A percentile compares a stretch with the other conserved stretches of the same genome.
Conservation (phyloP, 2,797 vertebrate genomes). For the Oryzias dopingdopingensis region DNA sequence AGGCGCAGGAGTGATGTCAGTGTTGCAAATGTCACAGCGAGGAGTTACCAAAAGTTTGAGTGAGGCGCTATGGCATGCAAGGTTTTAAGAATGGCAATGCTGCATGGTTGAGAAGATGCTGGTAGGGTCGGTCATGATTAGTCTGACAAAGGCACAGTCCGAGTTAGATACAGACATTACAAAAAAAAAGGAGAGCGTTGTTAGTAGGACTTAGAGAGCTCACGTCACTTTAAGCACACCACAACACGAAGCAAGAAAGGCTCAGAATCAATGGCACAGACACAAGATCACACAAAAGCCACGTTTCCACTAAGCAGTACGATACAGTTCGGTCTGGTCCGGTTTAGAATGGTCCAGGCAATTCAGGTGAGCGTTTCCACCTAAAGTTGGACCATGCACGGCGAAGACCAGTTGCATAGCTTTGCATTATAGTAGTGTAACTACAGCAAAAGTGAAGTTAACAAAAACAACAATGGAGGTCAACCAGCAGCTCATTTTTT, state of each 20-base stretch:
- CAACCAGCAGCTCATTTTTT: too few species aligned
- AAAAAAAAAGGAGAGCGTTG: conserved; percentile 42
- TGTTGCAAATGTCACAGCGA: conserved; percentile 58
- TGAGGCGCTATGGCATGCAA: conserved; percentile 83
- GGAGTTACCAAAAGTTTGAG: conserved; percentile 67
- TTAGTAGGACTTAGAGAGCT: conserved; percentile 46
- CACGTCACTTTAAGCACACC: conserved; percentile 78
- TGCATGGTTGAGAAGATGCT: conserved; percentile 18
- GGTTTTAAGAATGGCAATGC: conserved; percentile 71
- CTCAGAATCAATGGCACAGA: conserved; percentile 48
- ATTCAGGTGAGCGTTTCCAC: too few species aligned
- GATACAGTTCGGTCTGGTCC: too few species aligned
- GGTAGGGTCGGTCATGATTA: conserved; percentile 37
- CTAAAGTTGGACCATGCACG: too few species aligned
- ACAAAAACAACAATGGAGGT: too few species aligned
- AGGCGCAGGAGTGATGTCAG: conserved; percentile 53
- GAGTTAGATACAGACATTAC: conserved; percentile 48
- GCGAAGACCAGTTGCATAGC: too few species aligned
- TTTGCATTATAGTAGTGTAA: too few species aligned
- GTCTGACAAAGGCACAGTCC: conserved; percentile 56
- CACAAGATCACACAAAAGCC: conserved; percentile 46
- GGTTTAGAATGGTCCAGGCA: too few species aligned
- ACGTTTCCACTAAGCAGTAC: too few species aligned
- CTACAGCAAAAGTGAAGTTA: too few species aligned
- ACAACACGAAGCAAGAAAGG: conserved; percentile 50